Base-by-base conservation (phyloP, 2,797 vertebrate genomes). In the Acomys russatus region DNA sequence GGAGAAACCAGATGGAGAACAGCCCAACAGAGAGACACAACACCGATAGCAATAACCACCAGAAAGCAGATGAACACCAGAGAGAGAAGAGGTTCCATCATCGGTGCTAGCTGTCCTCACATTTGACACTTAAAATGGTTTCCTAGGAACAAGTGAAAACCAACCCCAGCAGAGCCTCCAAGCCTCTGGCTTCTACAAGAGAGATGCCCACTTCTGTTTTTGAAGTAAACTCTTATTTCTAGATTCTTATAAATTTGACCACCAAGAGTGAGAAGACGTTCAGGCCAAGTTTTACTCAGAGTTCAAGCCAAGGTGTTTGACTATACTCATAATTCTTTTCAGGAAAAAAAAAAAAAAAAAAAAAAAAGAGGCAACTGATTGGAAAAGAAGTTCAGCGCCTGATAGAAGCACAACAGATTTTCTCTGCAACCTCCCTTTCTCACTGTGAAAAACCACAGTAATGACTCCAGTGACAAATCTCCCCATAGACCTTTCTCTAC, bases 131-230 rank as follows among this genome's bases (percentile, higher is more conserved):
- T 74, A 30, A 79, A 51, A 76, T 54, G 25, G 20, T 90, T 97
- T 95, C 49, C 76, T 51, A 63, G 51, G 30, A 92, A 38, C 6
- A 86, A 92, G 23, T 84, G 85, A 97, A 94, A 97, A 74, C 7
- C 6, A 1, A 86, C 49, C 49, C 44, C 85, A 94, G 51, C 83
- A 87, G 82, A 79, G 3, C 6, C 3, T 35, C 90, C 82, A 93
- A 61, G 49, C 22, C 64, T 92, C 84, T 89, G 84, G 76, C 90
- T 93, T 56, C 54, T 91, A 18, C 9, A 92, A 94, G 64, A 76
- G 33, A 56, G 76, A 70, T 35, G 3, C 9, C 15, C 6, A 25
- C 90, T 88, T 93, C 59, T 1, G 7, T 76, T 92, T 92, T 76
- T 17, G 38, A 96, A 90, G 78, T 91, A 59, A 44, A 63, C 71